phyloP scores from a whole-genome alignment of 2,797 vertebrate genomes.

The Lithobates sylvaticus region DNA sequence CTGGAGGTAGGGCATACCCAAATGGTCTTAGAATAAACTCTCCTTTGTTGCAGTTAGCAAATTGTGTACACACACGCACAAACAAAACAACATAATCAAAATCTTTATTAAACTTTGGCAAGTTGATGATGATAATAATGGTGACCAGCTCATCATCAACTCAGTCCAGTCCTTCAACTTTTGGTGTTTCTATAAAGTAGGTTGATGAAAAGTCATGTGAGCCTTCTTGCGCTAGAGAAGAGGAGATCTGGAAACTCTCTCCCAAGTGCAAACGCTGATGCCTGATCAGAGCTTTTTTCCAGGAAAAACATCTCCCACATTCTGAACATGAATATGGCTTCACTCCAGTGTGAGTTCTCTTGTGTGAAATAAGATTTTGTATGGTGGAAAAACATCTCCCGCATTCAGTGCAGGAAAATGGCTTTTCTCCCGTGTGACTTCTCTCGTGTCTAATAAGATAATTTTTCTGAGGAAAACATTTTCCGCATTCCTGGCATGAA shows the following conservation, averaged over 20 bases:
- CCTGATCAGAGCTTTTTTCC: not conserved
- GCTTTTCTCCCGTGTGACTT: constrained; percentile 17
- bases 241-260: not conserved
- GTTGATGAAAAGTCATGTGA: not conserved
- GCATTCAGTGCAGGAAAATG: constrained; percentile 7
- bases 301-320: constrained; percentile 21
- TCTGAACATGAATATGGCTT: constrained; percentile 12
- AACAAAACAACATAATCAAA: too few species aligned
- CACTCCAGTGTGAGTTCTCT: constrained; percentile 6
- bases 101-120: too few species aligned
- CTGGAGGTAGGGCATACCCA: too few species aligned
- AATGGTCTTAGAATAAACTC: too few species aligned
- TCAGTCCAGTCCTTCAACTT: too few species aligned
- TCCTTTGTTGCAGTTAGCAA: too few species aligned
- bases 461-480: not conserved
- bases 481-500: not conserved
- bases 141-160: too few species aligned
- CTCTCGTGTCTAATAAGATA: not conserved
- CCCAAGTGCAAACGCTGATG: not conserved
- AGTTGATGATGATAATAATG: too few species aligned
- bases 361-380: constrained; percentile 1
- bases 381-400: not conserved
- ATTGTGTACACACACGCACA: too few species aligned
- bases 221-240: not conserved
- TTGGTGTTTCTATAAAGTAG: too few species aligned